These are phyloP conservation scores for Sinodicranocentrus sp. DNA, from an alignment of 2,888 invertebrate genomes.

Conservation along the genomic window DNA sequence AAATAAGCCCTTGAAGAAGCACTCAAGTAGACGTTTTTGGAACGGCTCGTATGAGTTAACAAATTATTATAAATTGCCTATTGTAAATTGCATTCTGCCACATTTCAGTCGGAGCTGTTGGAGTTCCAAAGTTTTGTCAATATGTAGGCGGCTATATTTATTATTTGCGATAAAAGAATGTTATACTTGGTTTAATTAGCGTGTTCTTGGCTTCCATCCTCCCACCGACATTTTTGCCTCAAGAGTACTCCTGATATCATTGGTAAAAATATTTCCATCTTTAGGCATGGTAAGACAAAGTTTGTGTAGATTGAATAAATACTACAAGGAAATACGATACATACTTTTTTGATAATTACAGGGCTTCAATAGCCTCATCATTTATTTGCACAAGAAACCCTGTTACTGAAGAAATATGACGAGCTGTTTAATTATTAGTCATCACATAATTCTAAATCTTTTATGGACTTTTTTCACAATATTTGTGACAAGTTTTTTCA, in stretches of 20 bases:
- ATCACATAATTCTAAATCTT: neutral
- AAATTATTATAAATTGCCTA: too few relatives aligned
- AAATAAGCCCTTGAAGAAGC: neutral
- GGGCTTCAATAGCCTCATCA: too few relatives aligned
- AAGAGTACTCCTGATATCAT: neutral
- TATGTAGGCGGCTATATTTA: neutral
- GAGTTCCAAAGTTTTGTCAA: neutral
- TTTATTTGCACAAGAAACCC: too few relatives aligned
- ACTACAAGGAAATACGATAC: too few relatives aligned
- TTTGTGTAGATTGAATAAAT: too few relatives aligned
- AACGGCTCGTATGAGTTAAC: neutral
- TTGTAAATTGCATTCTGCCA: too few relatives aligned
- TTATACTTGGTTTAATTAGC: neutral
- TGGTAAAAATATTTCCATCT: constrained; percentile 6
- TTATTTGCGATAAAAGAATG: neutral
- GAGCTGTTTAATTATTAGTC: neutral
- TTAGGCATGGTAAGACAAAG: neutral
- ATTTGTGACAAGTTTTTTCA: neutral
- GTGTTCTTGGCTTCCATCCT: constrained; percentile 7
- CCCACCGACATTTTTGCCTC: neutral
- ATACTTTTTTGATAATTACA: too few relatives aligned
- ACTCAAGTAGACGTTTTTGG: neutral
- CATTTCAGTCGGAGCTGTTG: too few relatives aligned
- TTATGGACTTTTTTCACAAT: neutral
- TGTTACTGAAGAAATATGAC: neutral